Conservation (phyloP, 2,797 vertebrate species). For the Sebastolobus alascanus region DNA sequence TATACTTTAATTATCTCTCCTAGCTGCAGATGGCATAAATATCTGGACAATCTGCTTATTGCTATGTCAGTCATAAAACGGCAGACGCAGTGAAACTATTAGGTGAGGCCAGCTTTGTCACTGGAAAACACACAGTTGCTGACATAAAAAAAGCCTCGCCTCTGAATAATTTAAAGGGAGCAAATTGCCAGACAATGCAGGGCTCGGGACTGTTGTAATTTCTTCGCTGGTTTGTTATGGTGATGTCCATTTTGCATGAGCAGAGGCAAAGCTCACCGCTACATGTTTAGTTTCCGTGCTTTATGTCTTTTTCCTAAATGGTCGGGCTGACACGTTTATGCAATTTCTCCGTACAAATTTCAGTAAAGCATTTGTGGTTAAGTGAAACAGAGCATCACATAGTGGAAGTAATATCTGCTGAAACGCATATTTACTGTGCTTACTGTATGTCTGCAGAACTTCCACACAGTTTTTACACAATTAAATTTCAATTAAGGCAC, state of each 20-base stretch:
- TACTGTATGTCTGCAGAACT: conserved; percentile 13
- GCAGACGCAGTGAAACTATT: conserved; percentile 96
- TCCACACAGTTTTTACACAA: neutral
- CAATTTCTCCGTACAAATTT: conserved; percentile 28
- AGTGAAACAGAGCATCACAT: conserved; percentile 20
- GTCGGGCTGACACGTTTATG: conserved; percentile 27
- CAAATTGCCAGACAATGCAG: conserved; percentile 92
- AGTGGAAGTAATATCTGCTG: conserved; percentile 17
- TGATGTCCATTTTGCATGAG: conserved; percentile 68
- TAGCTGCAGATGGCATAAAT: conserved; percentile 99
- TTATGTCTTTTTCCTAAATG: conserved; percentile 51
- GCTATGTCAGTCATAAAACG: conserved; percentile 99
- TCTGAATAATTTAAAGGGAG: conserved; percentile 94
- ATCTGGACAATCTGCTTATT: conserved; percentile 99
- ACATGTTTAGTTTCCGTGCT: conserved; percentile 53
- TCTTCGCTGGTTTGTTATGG: conserved; percentile 73
- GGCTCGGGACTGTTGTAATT: conserved; percentile 81
- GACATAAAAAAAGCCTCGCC: conserved; percentile 85
- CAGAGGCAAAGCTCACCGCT: conserved; percentile 51
- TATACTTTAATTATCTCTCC: conserved; percentile 99
- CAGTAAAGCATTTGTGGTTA: conserved; percentile 16
- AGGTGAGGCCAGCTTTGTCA: conserved; percentile 89
- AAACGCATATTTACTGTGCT: conserved; percentile 24
- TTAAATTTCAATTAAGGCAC: conserved; percentile 20
- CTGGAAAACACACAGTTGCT: conserved; percentile 87